phyloP scores from a whole-genome alignment of 2,888 invertebrate genomes.

The Tipula vernalis region DNA sequence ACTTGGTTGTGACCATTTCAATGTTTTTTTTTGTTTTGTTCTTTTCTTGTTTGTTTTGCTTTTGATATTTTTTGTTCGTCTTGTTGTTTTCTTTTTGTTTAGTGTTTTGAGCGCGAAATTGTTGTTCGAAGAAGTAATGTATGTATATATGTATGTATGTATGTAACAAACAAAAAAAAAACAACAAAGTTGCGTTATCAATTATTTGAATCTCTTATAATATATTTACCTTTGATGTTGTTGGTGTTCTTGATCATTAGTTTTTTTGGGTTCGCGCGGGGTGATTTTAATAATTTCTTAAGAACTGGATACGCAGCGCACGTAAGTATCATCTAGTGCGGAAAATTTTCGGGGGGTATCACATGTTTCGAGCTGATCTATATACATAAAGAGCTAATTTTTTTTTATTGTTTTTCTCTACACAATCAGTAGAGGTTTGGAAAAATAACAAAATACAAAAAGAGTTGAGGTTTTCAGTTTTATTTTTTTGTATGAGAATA shows the following conservation, averaged over 20 bases:
- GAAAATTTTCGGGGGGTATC: neutral
- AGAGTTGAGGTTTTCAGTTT: conserved; percentile 5
- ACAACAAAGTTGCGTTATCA: neutral
- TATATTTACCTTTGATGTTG: neutral
- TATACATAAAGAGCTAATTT: neutral
- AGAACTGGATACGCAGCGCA: neutral
- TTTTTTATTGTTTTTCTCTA: neutral
- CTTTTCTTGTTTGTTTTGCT: neutral
- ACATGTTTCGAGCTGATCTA: neutral
- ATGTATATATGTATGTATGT: neutral
- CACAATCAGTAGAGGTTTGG: neutral
- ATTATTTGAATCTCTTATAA: neutral
- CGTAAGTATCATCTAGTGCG: neutral
- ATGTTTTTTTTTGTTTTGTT: conserved; percentile 7
- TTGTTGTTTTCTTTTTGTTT: neutral
- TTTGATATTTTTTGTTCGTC: neutral
- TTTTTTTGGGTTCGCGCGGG: neutral
- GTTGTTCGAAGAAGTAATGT: neutral
- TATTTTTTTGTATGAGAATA: neutral
- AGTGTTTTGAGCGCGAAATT: conserved; percentile 4
- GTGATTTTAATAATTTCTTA: neutral
- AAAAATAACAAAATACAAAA: neutral
- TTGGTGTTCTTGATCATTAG: neutral
- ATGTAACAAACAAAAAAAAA: neutral
- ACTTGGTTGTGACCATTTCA: conserved; percentile 13